Evolutionary conservation across 1,140 invertebrate species (phyloP), one percentile per base, ranked within the genome.

Genomic region (Varroa destructor): DNA sequence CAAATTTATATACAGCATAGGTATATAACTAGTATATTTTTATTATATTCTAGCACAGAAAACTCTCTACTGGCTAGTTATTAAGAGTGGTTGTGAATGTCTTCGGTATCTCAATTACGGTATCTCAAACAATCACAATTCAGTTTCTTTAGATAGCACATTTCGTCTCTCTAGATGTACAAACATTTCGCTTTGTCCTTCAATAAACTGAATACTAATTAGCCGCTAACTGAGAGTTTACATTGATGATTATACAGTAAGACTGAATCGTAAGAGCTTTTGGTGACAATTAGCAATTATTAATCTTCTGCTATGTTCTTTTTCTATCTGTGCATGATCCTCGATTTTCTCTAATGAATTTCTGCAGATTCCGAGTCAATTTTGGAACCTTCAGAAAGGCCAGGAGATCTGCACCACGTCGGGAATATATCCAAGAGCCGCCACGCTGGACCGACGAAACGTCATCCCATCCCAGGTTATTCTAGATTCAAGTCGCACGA

Each of bases 361-460:
- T 1, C 37, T 46, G 61, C 61, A 67, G 61, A 67, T 67, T 67
- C 12, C 61, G 61, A 67, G 61, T 46, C 61, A 67, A 37, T 67
- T 67, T 40, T 67, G 61, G 61, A 67, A 67, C 36, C 61, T 67
- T 46, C 61, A 67, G 46, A 67, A 67, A 46, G 61, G 61, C 61
- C 61, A 67, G 46, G 61, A 67, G 61, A 67, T 67, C 46, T 67
- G 61, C 37, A 67, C 61, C 61, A 67, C 40, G 40, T 67, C 61
- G 12, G 61, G 61, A 14, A 67, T 67, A 12, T 67, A 67, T 40
- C 61, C 61, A 67, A 67, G 61, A 67, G 61, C 61, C 46, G 61
- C 61, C 37, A 67, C 61, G 37, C 61, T 67, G 61, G 61, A 67
- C 61, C 61, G 61, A 46, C 61, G 10, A 67, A 67, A 67, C 61